Conservation (phyloP, 2,888 invertebrate genomes). For the Pyralis farinalis region DNA sequence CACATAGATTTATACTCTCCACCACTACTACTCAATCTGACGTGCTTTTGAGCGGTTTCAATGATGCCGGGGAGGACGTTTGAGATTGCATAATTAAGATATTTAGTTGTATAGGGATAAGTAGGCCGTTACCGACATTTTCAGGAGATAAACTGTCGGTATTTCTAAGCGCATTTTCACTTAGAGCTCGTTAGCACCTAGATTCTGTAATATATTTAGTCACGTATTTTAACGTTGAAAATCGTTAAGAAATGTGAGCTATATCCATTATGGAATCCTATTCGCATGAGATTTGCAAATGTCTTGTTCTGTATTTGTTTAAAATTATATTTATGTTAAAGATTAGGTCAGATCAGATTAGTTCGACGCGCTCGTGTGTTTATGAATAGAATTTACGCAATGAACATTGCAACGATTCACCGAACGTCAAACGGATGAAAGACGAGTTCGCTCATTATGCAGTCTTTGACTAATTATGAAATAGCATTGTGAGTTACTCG, state of each 20-base stretch:
- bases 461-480: constrained; percentile 8
- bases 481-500: not conserved
- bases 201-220: not conserved
- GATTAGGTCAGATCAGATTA: no score
- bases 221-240: no score
- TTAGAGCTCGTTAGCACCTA: constrained; percentile 7
- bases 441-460: constrained; percentile 7
- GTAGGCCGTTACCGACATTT: constrained; percentile 17
- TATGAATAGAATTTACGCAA: constrained; percentile 2
- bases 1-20: constrained; percentile 59
- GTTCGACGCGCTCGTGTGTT: no score
- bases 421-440: not conserved
- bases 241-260: no score
- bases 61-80: constrained; percentile 1
- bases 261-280: no score
- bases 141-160: constrained; percentile 23
- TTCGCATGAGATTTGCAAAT: no score
- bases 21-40: constrained; percentile 50
- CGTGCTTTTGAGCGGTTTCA: constrained; percentile 1
- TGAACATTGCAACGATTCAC: constrained; percentile 4
- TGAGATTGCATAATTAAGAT: constrained; percentile 30
- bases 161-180: constrained; percentile 16
- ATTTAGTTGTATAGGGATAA: constrained; percentile 20
- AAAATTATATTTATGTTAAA: no score
- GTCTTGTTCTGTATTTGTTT: no score